Percentiles rank a stretch among this genome's conserved stretches.
These are phyloP conservation scores for Sphaerophoria rueppellii DNA, from an alignment of 2,888 invertebrate genomes.

Conservation along the genomic window DNA sequence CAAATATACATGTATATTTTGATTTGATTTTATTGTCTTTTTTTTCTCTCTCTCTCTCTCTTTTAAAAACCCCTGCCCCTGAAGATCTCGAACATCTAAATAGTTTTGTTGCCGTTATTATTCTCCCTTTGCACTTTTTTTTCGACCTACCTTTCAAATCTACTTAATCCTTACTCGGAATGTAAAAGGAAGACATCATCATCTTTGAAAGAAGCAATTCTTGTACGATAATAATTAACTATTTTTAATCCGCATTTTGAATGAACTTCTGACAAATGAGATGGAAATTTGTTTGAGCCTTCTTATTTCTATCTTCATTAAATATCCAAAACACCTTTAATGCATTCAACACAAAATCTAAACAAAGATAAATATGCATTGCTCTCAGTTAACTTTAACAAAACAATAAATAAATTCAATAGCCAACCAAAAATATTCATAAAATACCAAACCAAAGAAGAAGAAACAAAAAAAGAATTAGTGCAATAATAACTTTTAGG, in stretches of 20 bases:
- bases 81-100: too few species aligned
- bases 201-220: neutral
- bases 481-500: slow-evolving; percentile 84
- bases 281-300: neutral
- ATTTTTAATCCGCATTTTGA: neutral
- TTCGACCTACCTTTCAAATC: neutral
- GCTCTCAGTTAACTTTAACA: slow-evolving; percentile 43
- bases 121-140: neutral
- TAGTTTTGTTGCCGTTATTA: neutral
- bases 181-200: neutral
- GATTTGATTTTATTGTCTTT: too few species aligned
- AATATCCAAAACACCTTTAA: neutral
- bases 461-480: slow-evolving; percentile 76
- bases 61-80: too few species aligned
- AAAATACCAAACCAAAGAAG: neutral
- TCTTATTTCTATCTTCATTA: neutral
- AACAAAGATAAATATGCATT: slow-evolving; percentile 34
- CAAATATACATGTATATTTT: too few species aligned
- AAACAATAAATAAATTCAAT: slow-evolving; percentile 56
- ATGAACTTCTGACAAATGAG: neutral
- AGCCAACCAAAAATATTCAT: slow-evolving; percentile 62
- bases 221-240: neutral
- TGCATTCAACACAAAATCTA: slow-evolving; percentile 45
- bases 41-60: too few species aligned
- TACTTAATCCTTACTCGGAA: neutral